A percentile compares a stretch with the other conserved stretches of the same genome.
Conservation (phyloP, 2,113 vertebrate genomes). For the Rhinoderma darwinii region DNA sequence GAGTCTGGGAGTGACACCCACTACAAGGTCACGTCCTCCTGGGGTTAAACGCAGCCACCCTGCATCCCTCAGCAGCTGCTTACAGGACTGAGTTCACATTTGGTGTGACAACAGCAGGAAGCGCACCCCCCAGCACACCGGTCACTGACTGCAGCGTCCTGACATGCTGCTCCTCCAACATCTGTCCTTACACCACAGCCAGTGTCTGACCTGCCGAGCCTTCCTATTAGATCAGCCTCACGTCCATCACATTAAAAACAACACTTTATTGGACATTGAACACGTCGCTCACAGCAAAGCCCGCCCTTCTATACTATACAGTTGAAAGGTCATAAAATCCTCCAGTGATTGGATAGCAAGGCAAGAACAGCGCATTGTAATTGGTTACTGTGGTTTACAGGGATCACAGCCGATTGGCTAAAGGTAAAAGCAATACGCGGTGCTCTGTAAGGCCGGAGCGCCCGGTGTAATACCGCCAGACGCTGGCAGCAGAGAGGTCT, state of each 20-base stretch:
- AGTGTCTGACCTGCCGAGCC: background rate
- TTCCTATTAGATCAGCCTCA: background rate
- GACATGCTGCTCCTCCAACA: conserved; percentile 14
- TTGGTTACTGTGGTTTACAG: background rate
- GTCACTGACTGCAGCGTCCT: background rate
- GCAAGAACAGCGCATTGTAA: background rate
- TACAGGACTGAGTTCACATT: background rate
- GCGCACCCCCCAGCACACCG: background rate
- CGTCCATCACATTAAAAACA: background rate
- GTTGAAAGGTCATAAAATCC: conserved; percentile 15
- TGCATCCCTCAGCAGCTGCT: background rate
- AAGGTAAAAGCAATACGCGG: background rate
- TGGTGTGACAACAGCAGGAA: background rate
- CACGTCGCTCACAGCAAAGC: background rate
- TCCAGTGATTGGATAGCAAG: background rate
- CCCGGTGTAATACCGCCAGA: background rate
- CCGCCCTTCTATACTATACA: background rate
- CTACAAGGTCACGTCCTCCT: conserved; percentile 44
- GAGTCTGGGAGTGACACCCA: conserved; percentile 7
- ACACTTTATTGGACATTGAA: background rate
- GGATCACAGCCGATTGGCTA: background rate
- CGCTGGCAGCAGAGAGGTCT: background rate
- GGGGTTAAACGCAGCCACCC: background rate
- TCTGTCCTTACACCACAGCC: background rate
- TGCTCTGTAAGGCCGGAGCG: background rate